A percentile compares a stretch with the other conserved stretches of the same genome.
Evolutionary conservation across 2,797 vertebrate species (phyloP).

Genomic region (Gobio occitaniae): DNA sequence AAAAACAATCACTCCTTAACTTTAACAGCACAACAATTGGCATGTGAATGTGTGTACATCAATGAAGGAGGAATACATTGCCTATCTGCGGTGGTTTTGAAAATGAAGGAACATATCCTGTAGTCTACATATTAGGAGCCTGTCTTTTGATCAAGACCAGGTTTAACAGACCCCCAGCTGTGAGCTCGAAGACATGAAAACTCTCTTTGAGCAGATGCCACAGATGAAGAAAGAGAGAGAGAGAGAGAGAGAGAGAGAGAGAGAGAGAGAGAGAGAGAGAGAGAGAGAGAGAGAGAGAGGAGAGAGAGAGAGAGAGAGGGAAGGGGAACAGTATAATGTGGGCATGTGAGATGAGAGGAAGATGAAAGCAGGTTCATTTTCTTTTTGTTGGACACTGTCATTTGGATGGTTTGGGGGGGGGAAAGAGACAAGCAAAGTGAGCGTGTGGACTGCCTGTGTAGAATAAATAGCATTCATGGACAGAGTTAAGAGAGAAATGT

Average conservation of each 20-base stretch:
- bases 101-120: conserved; percentile 64
- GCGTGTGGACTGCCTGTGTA: background rate
- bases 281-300: too few species aligned
- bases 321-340: conserved; percentile 44
- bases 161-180: conserved; percentile 72
- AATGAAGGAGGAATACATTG: background rate
- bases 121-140: conserved; percentile 68
- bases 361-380: conserved; percentile 78
- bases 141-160: conserved; percentile 74
- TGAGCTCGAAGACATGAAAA: conserved; percentile 71
- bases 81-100: background rate
- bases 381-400: conserved; percentile 80
- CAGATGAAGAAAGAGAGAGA: conserved; percentile 28
- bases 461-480: conserved; percentile 18
- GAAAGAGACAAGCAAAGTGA: conserved; percentile 18
- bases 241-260: background rate
- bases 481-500: conserved; percentile 38
- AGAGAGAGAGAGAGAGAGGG: too few species aligned
- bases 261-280: background rate
- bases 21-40: conserved; percentile 17
- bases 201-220: conserved; percentile 67
- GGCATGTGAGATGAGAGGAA: conserved; percentile 65
- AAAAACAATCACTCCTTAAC: conserved; percentile 53
- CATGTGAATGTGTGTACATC: background rate
- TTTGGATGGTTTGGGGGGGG: conserved; percentile 47